Evolutionary conservation across 1,140 invertebrate genomes (phyloP), one percentile per base, ranked within the genome.

Genomic region (Manduca sexta): DNA sequence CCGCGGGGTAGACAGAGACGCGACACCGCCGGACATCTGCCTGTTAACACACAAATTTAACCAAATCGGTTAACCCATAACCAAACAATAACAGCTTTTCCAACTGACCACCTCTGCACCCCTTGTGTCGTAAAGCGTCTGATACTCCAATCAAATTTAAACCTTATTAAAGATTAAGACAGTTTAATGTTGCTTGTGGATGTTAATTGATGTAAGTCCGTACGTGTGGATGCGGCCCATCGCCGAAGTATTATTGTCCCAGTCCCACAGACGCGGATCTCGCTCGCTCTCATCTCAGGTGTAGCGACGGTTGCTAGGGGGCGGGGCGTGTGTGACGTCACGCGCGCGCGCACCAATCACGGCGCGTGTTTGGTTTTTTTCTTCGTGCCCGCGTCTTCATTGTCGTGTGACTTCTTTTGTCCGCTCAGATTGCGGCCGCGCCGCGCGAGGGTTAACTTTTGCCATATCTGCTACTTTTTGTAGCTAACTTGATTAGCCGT

Each of bases 41-140:
- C 72, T 76, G 72, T 78, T 81, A 81, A 74, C 79, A 79, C 79
- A 82, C 73, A 69, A 80, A 82, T 75, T 80, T 79, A 82, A 82
- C 81, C 77, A 82, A 82, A 81, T 82, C 81, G 81, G 81, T 84
- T 81, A 84, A 81, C 81, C 81, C 70, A 65, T 74, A 77, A 81
- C 74, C 76, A 81, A 84, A 84, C 81, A 84, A 84, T 81, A 82
- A 82, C 76, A 82, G 78, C 80, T 84, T 80, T 79, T 66, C 72
- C 74, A 72, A 74, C 73, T 80, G 78, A 84, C 76, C 80, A 71
- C 61, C 59, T 43, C 47, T 50, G 53, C 64, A 57, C 53, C 63
- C 58, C 52, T 54, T 58, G 41, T 40, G 34, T 31, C 42, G 35
- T 43, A 48, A 41, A 64, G 50, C 41, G 12, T n/a, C 2, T 39